A percentile compares a stretch with the other conserved stretches of the same genome.
These are phyloP conservation scores for Cydia amplana DNA, from an alignment of 1,140 invertebrate genomes.

Conservation along the genomic window DNA sequence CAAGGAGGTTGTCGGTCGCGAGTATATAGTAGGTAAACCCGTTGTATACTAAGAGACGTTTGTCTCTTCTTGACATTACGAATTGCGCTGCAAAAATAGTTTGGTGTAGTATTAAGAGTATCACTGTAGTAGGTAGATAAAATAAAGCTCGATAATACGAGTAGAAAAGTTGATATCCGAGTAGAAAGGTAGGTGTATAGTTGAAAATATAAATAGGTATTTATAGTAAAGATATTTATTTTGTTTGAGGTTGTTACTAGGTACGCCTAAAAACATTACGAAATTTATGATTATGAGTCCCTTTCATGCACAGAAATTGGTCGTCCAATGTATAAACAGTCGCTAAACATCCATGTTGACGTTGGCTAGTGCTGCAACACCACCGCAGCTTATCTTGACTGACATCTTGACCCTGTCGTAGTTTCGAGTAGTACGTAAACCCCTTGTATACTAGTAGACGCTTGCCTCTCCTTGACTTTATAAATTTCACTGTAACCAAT, in stretches of 20 bases:
- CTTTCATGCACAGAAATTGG: conserved; percentile 44
- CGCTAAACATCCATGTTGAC: conserved; percentile 43
- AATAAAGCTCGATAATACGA: too few relatives aligned
- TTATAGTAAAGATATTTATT: too few relatives aligned
- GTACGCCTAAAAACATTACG: background rate
- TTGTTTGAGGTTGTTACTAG: too few relatives aligned
- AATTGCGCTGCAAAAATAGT: background rate
- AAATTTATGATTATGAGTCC: conserved; percentile 45
- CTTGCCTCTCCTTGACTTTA: conserved; percentile 30
- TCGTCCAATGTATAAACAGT: conserved; percentile 43
- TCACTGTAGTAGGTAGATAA: too few relatives aligned
- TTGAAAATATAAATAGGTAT: too few relatives aligned
- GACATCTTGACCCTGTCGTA: background rate
- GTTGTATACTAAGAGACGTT: background rate
- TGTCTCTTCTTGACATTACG: background rate
- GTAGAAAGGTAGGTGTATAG: too few relatives aligned
- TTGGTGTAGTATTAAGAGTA: too few relatives aligned
- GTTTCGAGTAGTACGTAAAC: conserved; percentile 43
- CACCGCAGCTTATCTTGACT: conserved; percentile 42
- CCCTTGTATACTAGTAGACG: conserved; percentile 39
- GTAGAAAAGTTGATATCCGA: too few relatives aligned
- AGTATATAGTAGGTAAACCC: background rate
- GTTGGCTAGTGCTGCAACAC: conserved; percentile 52
- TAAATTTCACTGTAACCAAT: background rate
- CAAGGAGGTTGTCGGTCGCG: conserved; percentile 32